Base-by-base conservation (phyloP, 2,113 vertebrate genomes). In the Damaliscus lunatus region DNA sequence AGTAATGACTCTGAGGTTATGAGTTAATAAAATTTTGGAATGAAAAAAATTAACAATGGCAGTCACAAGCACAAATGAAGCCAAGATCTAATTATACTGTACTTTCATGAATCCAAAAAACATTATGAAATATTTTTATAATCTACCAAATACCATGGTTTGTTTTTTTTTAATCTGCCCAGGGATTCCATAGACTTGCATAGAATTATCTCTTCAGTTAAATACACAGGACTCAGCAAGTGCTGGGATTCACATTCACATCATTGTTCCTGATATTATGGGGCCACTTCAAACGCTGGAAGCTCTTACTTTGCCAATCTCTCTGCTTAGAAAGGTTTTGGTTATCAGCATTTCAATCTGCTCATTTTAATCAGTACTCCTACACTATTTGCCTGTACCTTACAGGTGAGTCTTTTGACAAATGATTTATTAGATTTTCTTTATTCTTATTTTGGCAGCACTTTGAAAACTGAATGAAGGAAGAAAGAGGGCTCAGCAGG, bases 131-230 rank as follows among this genome's bases (percentile, higher is more conserved):
- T 97, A 98, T 97, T 98, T 74, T 97, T 98, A 98, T 96, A 46
- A 98, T 92, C 81, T 78, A 78, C 81, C 85, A 64, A 98, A 98
- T 60, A 97, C 27, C 33, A 50, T 27, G 33, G 43, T 46, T 98
- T 98, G 27, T 88, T 59, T 50, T 98, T 98, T 98, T 98, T 96
- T 78, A 13, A 86, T 92, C 84, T 96, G 31, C 71, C 53, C 92
- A 96, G 0, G 82, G 94, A 97, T 95, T 91, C 88, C 92, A 92
- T 10, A 91, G 55, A 90, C 11, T 52, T 88, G 96, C 96, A 84
- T 62, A 91, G 97, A 99, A 98, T 98, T 98, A 98, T 88, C 67
- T 98, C 89, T 96, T 95, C 81, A 92, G 88, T 98, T 96, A 98
- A 98, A 96, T 91, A 95, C 60, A 98, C 88, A 94, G 59, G 85